Conservation (phyloP, 2,797 vertebrate species). For the Podargus strigoides region DNA sequence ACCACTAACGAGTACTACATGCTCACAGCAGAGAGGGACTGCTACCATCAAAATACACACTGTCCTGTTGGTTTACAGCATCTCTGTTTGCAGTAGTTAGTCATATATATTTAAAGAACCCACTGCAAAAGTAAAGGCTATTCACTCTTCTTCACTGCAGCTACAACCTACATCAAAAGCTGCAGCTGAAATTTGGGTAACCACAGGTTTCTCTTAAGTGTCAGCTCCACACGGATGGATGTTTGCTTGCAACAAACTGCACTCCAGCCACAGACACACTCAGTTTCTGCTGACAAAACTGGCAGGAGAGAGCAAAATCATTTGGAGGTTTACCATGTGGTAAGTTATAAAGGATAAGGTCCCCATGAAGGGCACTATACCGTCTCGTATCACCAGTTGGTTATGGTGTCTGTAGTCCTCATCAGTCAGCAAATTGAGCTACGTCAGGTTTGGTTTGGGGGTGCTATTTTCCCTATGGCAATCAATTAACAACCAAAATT, state of each 20-base stretch:
- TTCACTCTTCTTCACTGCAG: not conserved
- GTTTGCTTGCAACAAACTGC: not conserved
- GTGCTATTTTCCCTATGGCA: not conserved
- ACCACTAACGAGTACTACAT: not conserved
- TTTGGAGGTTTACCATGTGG: not conserved
- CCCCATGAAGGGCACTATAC: not conserved
- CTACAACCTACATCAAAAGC: not conserved
- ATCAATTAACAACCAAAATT: not conserved
- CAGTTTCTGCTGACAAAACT: not conserved
- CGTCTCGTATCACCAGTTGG: rapidly evolving
- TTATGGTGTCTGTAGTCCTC: not conserved
- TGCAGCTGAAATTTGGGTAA: not conserved
- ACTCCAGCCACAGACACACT: not conserved
- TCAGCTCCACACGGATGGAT: not conserved
- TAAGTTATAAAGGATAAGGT: not conserved
- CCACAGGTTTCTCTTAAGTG: not conserved
- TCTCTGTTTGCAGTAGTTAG: not conserved
- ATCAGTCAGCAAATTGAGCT: not conserved
- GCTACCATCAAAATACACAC: not conserved
- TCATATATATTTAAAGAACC: not conserved
- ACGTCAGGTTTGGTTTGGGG: not conserved
- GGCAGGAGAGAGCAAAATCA: not conserved
- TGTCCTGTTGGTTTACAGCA: not conserved
- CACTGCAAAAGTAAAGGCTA: not conserved
- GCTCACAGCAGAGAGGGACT: not conserved